Base-by-base conservation (phyloP, 2,888 invertebrate species). In the Orthosia cruda region DNA sequence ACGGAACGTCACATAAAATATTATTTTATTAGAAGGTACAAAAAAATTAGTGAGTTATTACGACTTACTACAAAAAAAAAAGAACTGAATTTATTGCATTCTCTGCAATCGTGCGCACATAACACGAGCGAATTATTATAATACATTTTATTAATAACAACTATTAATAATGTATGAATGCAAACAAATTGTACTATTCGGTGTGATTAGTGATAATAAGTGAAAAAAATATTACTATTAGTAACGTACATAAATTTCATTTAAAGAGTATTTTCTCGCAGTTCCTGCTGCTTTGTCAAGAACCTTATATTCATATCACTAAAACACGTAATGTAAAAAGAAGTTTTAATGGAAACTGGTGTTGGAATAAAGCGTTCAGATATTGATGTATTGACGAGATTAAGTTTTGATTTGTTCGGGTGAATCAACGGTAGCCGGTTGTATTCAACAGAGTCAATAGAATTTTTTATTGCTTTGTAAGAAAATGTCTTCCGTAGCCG, bases 111-210 rank as follows among this genome's bases (percentile, higher is more conserved):
- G 79, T 78, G 87, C 71, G 57, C 55, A 78, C 76, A 50, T 26
- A 68, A 78, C 80, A 81, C 77, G 77, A 74, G 82, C 81, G 77
- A 81, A 83, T 80, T 70, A 84, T 83, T 72, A 78, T 72, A 84
- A 81, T 81, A 85, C 61, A 88, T 77, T 23, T 83, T 78, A 85
- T 76, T 83, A 83, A 83, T 83, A 84, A 84, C 80, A 84, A 84
- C 78, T 83, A 88, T 77, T 73, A 77, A 85, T 76, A 75, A 85
- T 71, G 75, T 84, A 89, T 87, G 88, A 93, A 93, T 92, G 92
- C 92, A 91, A 92, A 90, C 88, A 84, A 87, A 90, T 94, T 94
- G 94, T 94, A 94, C 94, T 94, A 90, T 93, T 90, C 84, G 92
- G 91, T 92, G 89, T 80, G 88, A 84, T 83, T 80, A 85, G 78